phyloP scores from a whole-genome alignment of 2,113 vertebrate genomes.

The Psephotus haematonotus region DNA sequence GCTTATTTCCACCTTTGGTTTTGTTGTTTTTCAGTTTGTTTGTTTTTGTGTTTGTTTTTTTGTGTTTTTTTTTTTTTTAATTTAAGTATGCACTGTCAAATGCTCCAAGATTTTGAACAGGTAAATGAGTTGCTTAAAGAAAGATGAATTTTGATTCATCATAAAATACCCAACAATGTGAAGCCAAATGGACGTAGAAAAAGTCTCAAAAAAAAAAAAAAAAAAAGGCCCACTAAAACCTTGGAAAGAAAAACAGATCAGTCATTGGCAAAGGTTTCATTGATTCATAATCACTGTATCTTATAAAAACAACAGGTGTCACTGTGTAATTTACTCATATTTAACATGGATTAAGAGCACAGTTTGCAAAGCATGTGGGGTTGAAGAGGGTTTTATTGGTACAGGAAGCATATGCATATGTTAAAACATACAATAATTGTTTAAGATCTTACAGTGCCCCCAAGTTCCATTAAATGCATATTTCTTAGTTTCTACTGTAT shows the following conservation, averaged over 20 bases:
- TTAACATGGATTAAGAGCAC: background rate
- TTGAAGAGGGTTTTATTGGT: background rate
- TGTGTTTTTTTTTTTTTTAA: background rate
- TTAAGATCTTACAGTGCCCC: background rate
- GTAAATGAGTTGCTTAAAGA: background rate
- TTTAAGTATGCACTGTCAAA: conserved; percentile 32
- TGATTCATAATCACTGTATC: background rate
- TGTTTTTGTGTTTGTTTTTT: background rate
- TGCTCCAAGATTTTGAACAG: conserved; percentile 5
- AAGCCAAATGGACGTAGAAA: background rate
- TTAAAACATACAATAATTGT: background rate
- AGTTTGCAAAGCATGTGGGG: background rate
- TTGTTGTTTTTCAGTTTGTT: background rate
- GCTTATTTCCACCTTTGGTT: conserved; percentile 11
- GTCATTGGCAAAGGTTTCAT: background rate
- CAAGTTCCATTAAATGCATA: background rate
- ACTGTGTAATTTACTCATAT: background rate
- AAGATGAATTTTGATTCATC: background rate
- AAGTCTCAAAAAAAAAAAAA: background rate
- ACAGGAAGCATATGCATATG: background rate
- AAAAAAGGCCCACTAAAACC: conserved; percentile 12
- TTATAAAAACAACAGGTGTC: conserved; percentile 32
- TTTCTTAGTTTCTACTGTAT: background rate
- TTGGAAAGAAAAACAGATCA: background rate
- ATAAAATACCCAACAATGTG: background rate